phyloP scores from a whole-genome alignment of 2,797 vertebrate species.

The Enteromius thamalakanensis region DNA sequence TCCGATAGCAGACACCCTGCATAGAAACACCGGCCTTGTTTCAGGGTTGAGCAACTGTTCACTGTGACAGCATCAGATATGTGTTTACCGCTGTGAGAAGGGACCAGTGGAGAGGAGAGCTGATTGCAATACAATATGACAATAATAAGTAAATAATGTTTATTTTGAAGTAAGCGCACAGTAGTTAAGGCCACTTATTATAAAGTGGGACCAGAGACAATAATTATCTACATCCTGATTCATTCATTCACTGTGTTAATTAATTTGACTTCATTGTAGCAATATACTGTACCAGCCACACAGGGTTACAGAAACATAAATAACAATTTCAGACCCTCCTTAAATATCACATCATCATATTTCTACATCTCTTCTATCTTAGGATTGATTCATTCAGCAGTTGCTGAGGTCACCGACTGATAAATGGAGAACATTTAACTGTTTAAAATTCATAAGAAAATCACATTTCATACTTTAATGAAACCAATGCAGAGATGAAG shows the following conservation, averaged over 20 bases:
- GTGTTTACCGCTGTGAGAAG: conserved; percentile 26
- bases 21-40: conserved; percentile 34
- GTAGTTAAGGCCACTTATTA: too few species aligned
- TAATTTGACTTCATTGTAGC: neutral
- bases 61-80: conserved; percentile 30
- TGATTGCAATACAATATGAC: neutral
- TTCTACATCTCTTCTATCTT: neutral
- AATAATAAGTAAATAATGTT: too few species aligned
- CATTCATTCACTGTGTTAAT: neutral
- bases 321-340: neutral
- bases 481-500: neutral
- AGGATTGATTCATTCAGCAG: conserved; percentile 58
- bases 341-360: neutral
- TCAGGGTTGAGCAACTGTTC: conserved; percentile 20
- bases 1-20: conserved; percentile 32
- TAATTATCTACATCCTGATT: neutral
- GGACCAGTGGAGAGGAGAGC: neutral
- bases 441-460: conserved; percentile 68
- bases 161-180: too few species aligned
- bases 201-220: neutral
- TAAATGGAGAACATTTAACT: conserved; percentile 43
- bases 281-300: neutral
- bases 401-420: conserved; percentile 46
- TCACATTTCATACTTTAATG: conserved; percentile 53
- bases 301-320: neutral